Base-by-base conservation (phyloP, 1,140 invertebrate genomes). In the Carposina sasakii region DNA sequence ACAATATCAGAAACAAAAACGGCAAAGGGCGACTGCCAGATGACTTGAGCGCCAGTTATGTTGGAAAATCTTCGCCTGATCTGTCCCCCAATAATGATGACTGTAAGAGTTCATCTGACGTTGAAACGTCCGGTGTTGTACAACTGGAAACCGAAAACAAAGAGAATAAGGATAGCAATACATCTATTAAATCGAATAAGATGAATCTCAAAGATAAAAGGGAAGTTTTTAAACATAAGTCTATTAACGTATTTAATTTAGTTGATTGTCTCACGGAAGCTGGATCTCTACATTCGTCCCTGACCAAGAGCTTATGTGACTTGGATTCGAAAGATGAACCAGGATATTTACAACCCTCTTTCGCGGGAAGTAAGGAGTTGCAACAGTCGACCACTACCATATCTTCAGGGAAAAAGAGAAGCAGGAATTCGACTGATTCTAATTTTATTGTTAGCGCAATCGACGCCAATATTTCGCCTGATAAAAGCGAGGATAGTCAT, bases 191-290 rank as follows among this genome's bases (percentile, higher is more conserved):
- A 17, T 48, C 57, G 13, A 39, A 55, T 37, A 70, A 52, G 63
- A 44, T 60, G n/a, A 71, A 66, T 44, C 54, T 52, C 24, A 81
- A 79, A 62, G 76, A 81, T 55, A 84, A 82, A 48, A 64, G 81
- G 57, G 81, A 84, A 67, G 78, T 82, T 3, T 84, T 84, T 74
- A 79, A 66, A 65, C 82, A 84, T 71, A 84, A 84, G 50, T 82
- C 81, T 17, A 79, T 82, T 40, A 84, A 84, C 47, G 74, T 82
- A 31, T 82, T 82, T 54, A 82, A 81, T 55, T 67, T 84, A 54
- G 81, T 84, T 2, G 77, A 84, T 56, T 84, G 77, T 52, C 59
- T 84, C 33, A 70, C 76, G 5, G 81, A 84, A 54, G 63, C 71
- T 8, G 76, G 75, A 22, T 81, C 81, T 42, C 54, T 84, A 36